Conservation (phyloP, 2,888 invertebrate species). For the Alviniconcha strummeri region DNA sequence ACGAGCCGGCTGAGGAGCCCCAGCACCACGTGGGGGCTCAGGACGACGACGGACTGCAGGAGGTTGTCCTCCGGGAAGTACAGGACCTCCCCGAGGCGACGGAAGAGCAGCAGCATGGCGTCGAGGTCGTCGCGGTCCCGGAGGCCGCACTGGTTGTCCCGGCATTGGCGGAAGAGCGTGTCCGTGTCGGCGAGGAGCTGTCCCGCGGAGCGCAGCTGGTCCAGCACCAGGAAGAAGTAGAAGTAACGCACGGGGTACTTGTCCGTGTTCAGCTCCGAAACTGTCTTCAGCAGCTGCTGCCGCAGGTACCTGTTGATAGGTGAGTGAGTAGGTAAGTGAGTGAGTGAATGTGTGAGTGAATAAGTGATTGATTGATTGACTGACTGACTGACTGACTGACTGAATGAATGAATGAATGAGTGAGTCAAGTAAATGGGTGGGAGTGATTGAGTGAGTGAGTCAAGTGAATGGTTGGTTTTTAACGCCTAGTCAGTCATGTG, state of each 20-base stretch:
- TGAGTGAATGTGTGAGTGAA: too few relatives aligned
- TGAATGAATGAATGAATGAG: too few relatives aligned
- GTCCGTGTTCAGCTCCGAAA: slow-evolving; percentile 34
- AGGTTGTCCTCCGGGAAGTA: slow-evolving; percentile 48
- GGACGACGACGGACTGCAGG: slow-evolving; percentile 46
- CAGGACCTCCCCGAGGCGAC: slow-evolving; percentile 47
- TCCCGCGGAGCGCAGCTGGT: slow-evolving; percentile 39
- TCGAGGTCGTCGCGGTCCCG: slow-evolving; percentile 41
- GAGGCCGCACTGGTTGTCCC: slow-evolving; percentile 41
- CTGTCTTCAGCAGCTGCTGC: slow-evolving; percentile 31
- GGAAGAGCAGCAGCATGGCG: slow-evolving; percentile 45
- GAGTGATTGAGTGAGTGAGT: too few relatives aligned
- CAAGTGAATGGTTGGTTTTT: too few relatives aligned
- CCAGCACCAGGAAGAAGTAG: slow-evolving; percentile 48
- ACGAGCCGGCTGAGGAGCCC: slow-evolving; percentile 41
- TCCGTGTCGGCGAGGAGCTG: slow-evolving; percentile 41
- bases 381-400: too few relatives aligned
- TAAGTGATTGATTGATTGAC: too few relatives aligned
- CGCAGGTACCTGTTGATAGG: slow-evolving; percentile 24
- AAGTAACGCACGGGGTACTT: slow-evolving; percentile 46
- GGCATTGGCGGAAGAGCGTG: slow-evolving; percentile 35
- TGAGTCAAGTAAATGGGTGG: too few relatives aligned
- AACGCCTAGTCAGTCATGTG: too few relatives aligned
- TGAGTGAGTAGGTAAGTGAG: too few relatives aligned
- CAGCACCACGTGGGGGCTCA: slow-evolving; percentile 48